Base-by-base conservation (phyloP, 2,113 vertebrate species). In the Ictalurus furcatus region DNA sequence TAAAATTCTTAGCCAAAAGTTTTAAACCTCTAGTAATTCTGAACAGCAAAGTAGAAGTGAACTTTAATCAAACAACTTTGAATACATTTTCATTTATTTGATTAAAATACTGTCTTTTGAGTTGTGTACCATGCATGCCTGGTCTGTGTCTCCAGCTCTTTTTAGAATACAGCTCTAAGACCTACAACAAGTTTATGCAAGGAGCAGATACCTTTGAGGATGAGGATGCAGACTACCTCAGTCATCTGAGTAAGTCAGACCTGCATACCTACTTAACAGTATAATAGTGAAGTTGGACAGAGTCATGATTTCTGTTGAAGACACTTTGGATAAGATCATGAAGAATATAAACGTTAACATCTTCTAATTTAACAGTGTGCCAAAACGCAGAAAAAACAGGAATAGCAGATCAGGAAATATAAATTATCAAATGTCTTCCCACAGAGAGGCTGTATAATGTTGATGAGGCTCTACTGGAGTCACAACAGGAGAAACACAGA, bases 141-240 rank as follows among this genome's bases (percentile, higher is more conserved):
- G 30, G 44, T 0, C 52, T 85, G 11, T 74, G 78, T 21, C 59
- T 91, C 79, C 92, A 99, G 98, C 93, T 99, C 54, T 97, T 97
- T 90, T 69, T 97, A 89, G 97, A 98, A 56, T 97, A 97, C 83
- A 94, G 94, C 44, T 92, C 94, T 81, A 97, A 97, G 81, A 97
- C 97, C 83, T 99, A 99, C 78, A 93, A 95, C 28, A 97, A 96
- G 84, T 99, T 98, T 92, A 98, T 99, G 97, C 95, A 96, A 84
- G 97, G 97, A 4, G 92, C 94, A 0, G 98, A 99, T 92, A 96
- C 93, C 11, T 99, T 96, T 94, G 97, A 99, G 5, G 96, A 97
- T 4, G 85, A 97, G 80, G 97, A 98, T 89, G 93, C 94, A 1
- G 90, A 95, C 52, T 93, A 97, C 71, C 92, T 96, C 21, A 91